These are phyloP conservation scores for Nezara viridula DNA, from an alignment of 2,888 invertebrate genomes.

Conservation along the genomic window DNA sequence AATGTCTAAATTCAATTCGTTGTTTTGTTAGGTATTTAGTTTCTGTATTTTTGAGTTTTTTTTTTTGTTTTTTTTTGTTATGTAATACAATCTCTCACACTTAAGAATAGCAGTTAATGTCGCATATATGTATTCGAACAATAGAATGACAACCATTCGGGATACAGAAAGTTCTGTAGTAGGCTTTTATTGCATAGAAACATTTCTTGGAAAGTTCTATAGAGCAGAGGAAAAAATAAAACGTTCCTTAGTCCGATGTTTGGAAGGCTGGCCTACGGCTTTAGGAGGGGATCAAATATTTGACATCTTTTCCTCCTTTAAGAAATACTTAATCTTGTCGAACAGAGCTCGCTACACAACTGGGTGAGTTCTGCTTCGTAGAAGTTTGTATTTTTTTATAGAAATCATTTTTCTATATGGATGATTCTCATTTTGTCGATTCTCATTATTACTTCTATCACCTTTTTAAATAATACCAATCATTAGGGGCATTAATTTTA, in stretches of 20 bases:
- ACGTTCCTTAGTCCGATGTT: neutral
- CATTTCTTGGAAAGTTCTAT: neutral
- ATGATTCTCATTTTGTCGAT: neutral
- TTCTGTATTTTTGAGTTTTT: too few species aligned
- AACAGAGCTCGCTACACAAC: neutral
- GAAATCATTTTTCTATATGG: neutral
- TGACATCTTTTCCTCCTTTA: neutral
- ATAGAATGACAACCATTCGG: too few species aligned
- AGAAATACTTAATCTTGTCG: slow-evolving; percentile 2
- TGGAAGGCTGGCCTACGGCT: neutral
- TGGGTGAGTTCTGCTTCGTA: neutral
- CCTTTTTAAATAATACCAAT: too few species aligned
- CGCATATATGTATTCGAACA: too few species aligned
- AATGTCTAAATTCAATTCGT: too few species aligned
- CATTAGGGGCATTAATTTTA: too few species aligned
- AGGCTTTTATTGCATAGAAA: neutral
- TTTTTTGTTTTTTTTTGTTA: too few species aligned
- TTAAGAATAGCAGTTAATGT: too few species aligned
- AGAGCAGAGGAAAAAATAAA: neutral
- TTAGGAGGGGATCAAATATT: neutral
- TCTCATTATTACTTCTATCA: too few species aligned
- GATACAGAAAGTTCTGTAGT: neutral
- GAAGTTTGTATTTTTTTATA: neutral
- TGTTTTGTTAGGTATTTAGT: too few species aligned
- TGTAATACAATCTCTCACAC: too few species aligned